A percentile compares a stretch with the other conserved stretches of the same genome.
Conservation (phyloP, 2,888 invertebrate genomes). For the Pogonocherus hispidulus region DNA sequence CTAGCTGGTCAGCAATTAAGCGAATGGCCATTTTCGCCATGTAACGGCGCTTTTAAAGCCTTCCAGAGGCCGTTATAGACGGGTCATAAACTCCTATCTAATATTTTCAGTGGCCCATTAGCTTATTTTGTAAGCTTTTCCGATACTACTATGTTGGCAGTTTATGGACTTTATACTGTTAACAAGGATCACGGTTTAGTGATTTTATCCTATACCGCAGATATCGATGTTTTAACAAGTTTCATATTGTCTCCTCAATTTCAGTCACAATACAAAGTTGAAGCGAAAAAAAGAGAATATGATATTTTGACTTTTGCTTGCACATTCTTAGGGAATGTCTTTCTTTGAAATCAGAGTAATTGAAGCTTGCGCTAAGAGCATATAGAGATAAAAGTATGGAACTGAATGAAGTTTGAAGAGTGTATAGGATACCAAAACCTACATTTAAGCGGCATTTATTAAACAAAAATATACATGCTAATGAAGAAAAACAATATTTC, state of each 20-base stretch:
- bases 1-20: not conserved
- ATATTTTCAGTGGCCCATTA: conserved; percentile 38
- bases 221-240: not conserved
- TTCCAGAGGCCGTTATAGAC: too few relatives aligned
- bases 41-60: conserved; percentile 29
- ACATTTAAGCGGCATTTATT: too few relatives aligned
- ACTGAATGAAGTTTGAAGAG: too few relatives aligned
- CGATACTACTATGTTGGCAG: conserved; percentile 5
- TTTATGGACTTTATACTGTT: not conserved
- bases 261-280: not conserved
- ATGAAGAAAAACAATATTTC: too few relatives aligned
- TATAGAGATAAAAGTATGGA: too few relatives aligned
- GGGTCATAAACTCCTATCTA: conserved; percentile 38
- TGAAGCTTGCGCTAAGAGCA: too few relatives aligned
- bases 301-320: too few relatives aligned
- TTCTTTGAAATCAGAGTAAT: too few relatives aligned
- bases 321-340: not conserved
- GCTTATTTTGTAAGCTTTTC: conserved; percentile 29
- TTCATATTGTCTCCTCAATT: not conserved
- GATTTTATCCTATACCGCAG: not conserved
- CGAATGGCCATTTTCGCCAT: conserved; percentile 17
- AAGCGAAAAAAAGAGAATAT: not conserved
- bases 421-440: too few relatives aligned
- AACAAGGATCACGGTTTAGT: not conserved
- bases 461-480: too few relatives aligned